Evolutionary conservation across 2,797 vertebrate genomes (phyloP).

Genomic region (Notolepis coatsorum): DNA sequence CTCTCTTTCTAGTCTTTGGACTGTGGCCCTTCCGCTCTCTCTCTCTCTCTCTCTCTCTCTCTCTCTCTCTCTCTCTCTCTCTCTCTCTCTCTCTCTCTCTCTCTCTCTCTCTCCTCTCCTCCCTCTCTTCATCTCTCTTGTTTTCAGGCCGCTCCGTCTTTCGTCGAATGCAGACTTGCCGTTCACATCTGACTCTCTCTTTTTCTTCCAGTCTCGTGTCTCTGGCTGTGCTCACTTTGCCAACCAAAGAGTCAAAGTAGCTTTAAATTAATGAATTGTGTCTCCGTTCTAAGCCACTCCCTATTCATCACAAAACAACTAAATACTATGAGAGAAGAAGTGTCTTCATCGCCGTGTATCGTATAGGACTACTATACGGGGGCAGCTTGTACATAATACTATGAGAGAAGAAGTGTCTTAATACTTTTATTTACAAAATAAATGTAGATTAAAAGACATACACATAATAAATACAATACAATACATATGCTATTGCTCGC

Average conservation of each 20-base stretch:
- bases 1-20: slow-evolving; percentile 26
- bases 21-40: slow-evolving; percentile 53
- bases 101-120: slow-evolving; percentile 50
- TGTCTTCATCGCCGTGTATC: no score
- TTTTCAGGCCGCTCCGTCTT: slow-evolving; percentile 59
- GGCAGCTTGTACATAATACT: neutral
- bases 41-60: slow-evolving; percentile 60
- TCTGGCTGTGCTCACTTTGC: slow-evolving; percentile 27
- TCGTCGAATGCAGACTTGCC: slow-evolving; percentile 56
- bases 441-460: no score
- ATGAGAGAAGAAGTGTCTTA: neutral
- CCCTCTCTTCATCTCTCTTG: slow-evolving; percentile 65
- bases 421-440: no score
- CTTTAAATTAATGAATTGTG: slow-evolving; percentile 27
- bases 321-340: no score
- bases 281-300: no score
- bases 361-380: no score
- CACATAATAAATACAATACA: no score
- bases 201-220: slow-evolving; percentile 5
- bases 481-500: no score
- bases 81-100: slow-evolving; percentile 13
- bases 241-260: slow-evolving; percentile 34
- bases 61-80: slow-evolving; percentile 54
- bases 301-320: no score
- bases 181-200: slow-evolving; percentile 49